Base-by-base conservation (phyloP, 2,888 invertebrate species). In the Ferdinandea cuprea region DNA sequence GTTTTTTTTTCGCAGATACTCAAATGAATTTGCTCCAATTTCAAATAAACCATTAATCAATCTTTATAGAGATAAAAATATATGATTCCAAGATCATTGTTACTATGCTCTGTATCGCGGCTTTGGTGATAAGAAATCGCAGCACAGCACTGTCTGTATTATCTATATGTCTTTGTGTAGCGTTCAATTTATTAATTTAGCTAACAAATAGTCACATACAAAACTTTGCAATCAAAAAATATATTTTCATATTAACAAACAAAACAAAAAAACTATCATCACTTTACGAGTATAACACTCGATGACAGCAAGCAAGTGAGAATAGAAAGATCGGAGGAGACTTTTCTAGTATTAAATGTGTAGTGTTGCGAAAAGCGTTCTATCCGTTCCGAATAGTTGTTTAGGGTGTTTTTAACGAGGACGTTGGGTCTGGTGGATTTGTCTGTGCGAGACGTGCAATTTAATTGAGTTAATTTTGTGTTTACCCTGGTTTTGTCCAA, bases 101-200 rank as follows among this genome's bases (percentile, higher is more conserved):
- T 32, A 19, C 35, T 54, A 2, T 21, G 21, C 13, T 6, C 13
- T 0, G 11, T 35, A 35, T 37, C 37, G n/a, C n/a, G 37, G 13
- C 13, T n/a, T 6, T 19, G 35, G 1, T 35, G 15, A 40, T 25
- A 37, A 8, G 21, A n/a, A 11, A 25, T 17, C 9, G 30, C 28
- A 28, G 59, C 17, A 15, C n/a, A 17, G 44, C 25, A 30, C 44
- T 32, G 6, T 44, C 13, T 17, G 44, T 11, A 28, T n/a, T 37
- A n/a, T 19, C 1, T 37, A 13, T 7, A 37, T 25, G 42, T 30
- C 40, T 30, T 21, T 40, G n/a, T n/a, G 25, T 21, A 40, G 13
- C 32, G 7, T 28, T 61, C 54, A 63, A 42, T 72, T 72, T 63
- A 72, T 72, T 63, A 72, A 72, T 63, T 63, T 19, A 63, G 17